These are phyloP conservation scores for Drepana arcuata DNA, from an alignment of 1,140 invertebrate species.

Conservation along the genomic window DNA sequence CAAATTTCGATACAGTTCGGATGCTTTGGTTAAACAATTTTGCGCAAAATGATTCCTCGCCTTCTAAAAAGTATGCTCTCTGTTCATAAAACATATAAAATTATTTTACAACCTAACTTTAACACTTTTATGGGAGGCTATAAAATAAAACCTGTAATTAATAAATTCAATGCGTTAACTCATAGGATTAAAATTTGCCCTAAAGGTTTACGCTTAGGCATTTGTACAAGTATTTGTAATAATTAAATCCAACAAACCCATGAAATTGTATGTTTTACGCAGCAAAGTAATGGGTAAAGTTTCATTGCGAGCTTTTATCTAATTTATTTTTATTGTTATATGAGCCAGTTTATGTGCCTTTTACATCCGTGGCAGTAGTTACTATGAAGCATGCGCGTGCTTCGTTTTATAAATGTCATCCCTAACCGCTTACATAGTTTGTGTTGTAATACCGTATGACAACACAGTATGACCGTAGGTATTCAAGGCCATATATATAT, in stretches of 20 bases:
- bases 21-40: too few relatives aligned
- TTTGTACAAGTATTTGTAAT: conserved; percentile 44
- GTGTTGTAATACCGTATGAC: too few relatives aligned
- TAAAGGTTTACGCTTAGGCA: conserved; percentile 16
- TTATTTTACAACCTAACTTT: too few relatives aligned
- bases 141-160: neutral
- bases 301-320: conserved; percentile 62
- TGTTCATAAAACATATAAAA: too few relatives aligned
- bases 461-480: too few relatives aligned
- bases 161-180: conserved; percentile 9
- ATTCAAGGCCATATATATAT: too few relatives aligned
- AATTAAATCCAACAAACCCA: conserved; percentile 54
- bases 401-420: conserved; percentile 14
- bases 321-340: conserved; percentile 67
- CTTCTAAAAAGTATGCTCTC: too few relatives aligned
- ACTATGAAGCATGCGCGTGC: conserved; percentile 24
- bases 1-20: too few relatives aligned
- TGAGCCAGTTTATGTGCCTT: conserved; percentile 52
- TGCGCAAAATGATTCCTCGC: too few relatives aligned
- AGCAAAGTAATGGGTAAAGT: conserved; percentile 50
- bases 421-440: too few relatives aligned
- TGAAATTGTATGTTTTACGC: conserved; percentile 48
- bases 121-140: too few relatives aligned
- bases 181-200: conserved; percentile 6
- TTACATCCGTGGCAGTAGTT: conserved; percentile 42